phyloP scores from a whole-genome alignment of 2,797 vertebrate species.

The Macropodus opercularis region DNA sequence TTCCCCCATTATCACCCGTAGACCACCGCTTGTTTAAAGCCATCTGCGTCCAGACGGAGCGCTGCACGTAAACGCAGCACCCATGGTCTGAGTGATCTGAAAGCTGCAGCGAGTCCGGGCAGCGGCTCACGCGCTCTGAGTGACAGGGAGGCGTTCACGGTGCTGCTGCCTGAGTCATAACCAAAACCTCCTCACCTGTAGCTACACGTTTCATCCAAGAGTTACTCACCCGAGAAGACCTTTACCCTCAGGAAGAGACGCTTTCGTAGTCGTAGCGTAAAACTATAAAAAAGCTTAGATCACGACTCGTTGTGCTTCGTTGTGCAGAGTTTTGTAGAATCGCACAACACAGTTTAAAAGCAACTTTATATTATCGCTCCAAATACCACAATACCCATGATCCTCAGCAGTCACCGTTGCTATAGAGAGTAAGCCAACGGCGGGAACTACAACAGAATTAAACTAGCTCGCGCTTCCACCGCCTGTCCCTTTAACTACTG shows the following conservation, averaged over 20 bases:
- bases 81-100: constrained; percentile 3
- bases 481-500: too few relatives aligned
- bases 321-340: not conserved
- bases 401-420: not conserved
- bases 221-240: not conserved
- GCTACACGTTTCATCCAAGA: not conserved
- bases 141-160: constrained; percentile 28
- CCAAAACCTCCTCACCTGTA: not conserved
- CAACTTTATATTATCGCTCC: not conserved
- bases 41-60: not conserved
- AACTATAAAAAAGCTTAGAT: rapidly evolving
- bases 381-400: constrained; percentile 38
- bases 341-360: not conserved
- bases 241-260: not conserved
- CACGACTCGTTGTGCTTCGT: not conserved
- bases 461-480: too few relatives aligned
- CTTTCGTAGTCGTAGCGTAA: too few relatives aligned
- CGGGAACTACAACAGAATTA: not conserved
- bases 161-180: not conserved
- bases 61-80: not conserved
- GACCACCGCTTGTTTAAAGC: not conserved
- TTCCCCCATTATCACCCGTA: constrained; percentile 52
- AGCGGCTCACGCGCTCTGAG: too few relatives aligned
- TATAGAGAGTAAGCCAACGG: not conserved
- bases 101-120: too few relatives aligned